Evolutionary conservation across 2,113 vertebrate species (phyloP).

Genomic region (Scopus umbretta): DNA sequence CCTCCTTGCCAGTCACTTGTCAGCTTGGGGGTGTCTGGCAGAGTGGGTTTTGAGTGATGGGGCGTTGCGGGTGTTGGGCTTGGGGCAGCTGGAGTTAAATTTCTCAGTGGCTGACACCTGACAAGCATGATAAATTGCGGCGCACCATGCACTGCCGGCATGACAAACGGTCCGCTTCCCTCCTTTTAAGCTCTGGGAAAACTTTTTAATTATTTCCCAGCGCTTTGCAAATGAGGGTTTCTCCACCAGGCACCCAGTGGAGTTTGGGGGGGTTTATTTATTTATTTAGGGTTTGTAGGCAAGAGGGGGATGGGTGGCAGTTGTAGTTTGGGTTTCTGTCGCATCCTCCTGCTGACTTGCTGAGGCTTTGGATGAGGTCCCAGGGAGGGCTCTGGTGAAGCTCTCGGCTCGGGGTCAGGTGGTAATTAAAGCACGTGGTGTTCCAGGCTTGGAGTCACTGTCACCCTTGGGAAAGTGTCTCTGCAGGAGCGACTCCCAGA

Average conservation of each 20-base stretch:
- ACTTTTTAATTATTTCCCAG: conserved; percentile 57
- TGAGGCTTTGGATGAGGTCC: background rate
- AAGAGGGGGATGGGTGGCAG: background rate
- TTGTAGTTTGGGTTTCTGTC: background rate
- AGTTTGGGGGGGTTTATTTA: background rate
- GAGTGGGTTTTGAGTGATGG: background rate
- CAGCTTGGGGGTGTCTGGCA: background rate
- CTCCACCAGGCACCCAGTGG: background rate
- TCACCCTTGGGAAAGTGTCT: background rate
- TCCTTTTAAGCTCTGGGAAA: conserved; percentile 52
- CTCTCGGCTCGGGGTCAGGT: background rate
- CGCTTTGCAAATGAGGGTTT: conserved; percentile 54
- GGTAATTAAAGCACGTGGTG: background rate
- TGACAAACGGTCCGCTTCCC: conserved; percentile 39
- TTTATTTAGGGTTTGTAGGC: background rate
- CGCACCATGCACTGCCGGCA: background rate
- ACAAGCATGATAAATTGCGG: conserved; percentile 48
- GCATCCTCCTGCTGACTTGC: background rate
- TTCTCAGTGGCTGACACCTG: conserved; percentile 60
- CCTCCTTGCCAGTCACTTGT: background rate
- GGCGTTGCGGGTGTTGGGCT: background rate
- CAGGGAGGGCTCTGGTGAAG: background rate
- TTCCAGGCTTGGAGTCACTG: background rate
- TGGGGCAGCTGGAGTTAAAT: conserved; percentile 41
- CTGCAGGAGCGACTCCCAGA: background rate